A percentile compares a stretch with the other conserved stretches of the same genome.
Evolutionary conservation across 2,113 vertebrate species (phyloP).

Genomic region (Procavia capensis): DNA sequence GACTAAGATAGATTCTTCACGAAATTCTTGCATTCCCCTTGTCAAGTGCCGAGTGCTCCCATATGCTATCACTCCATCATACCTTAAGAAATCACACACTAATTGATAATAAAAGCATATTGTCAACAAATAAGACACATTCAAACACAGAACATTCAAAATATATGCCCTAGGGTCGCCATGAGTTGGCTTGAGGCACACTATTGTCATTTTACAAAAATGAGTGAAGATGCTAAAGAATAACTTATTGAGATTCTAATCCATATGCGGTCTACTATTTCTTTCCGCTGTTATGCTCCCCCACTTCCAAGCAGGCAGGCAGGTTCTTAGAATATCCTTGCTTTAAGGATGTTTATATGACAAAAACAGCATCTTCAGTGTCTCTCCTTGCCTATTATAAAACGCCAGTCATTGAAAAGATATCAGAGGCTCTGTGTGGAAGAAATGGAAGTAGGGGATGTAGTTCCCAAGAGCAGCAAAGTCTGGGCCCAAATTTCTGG

Average conservation of each 20-base stretch:
- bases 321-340: not conserved
- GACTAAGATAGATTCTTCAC: not conserved
- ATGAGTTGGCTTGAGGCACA: not conserved
- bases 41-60: not conserved
- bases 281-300: not conserved
- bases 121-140: not conserved
- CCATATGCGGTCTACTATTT: not conserved
- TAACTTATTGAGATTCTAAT: not conserved
- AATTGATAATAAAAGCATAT: not conserved
- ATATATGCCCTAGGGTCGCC: too few relatives aligned
- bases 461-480: not conserved
- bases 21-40: not conserved
- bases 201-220: not conserved
- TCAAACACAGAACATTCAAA: slow-evolving; percentile 18
- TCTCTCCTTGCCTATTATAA: not conserved
- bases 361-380: not conserved
- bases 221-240: not conserved
- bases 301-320: not conserved
- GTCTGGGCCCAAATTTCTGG: not conserved
- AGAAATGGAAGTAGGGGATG: not conserved
- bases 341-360: not conserved
- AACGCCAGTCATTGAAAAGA: not conserved
- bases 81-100: not conserved
- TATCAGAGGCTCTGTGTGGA: not conserved
- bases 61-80: not conserved